phyloP scores from a whole-genome alignment of 1,140 invertebrate genomes.

The Brachionus angularis region DNA sequence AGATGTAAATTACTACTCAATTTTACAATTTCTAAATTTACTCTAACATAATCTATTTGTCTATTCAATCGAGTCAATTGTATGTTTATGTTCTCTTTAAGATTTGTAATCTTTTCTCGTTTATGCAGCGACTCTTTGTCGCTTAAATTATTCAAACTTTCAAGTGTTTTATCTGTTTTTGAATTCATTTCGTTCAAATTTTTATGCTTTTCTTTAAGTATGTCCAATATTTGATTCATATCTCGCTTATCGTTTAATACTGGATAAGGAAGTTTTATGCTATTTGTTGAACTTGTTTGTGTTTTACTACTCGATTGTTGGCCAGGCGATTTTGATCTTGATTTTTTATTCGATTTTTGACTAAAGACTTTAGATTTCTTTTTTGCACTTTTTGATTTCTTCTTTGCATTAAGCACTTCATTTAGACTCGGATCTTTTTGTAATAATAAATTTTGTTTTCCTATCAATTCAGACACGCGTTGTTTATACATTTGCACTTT shows the following conservation, averaged over 20 bases:
- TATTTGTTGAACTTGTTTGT: neutral
- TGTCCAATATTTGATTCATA: neutral
- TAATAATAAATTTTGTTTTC: no score
- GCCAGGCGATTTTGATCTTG: neutral
- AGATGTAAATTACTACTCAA: neutral
- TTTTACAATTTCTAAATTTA: neutral
- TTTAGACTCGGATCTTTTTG: no score
- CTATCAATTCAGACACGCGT: neutral
- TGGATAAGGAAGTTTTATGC: conserved; percentile 13
- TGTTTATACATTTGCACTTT: neutral
- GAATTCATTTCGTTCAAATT: neutral
- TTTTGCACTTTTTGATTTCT: no score
- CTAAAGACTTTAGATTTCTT: no score
- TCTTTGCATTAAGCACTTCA: no score
- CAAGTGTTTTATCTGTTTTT: neutral
- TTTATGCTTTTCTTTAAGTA: conserved; percentile 29
- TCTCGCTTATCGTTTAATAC: conserved; percentile 38
- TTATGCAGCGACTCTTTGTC: neutral
- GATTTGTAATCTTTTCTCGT: neutral
- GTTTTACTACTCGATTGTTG: neutral
- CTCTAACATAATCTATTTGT: conserved; percentile 27
- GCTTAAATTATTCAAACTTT: neutral
- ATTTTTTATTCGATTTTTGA: conserved; percentile 1
- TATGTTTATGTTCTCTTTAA: conserved; percentile 27
- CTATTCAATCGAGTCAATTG: neutral